Percentiles rank a stretch among this genome's conserved stretches.
phyloP scores from a whole-genome alignment of 1,140 invertebrate genomes.

The Maniola jurtina region DNA sequence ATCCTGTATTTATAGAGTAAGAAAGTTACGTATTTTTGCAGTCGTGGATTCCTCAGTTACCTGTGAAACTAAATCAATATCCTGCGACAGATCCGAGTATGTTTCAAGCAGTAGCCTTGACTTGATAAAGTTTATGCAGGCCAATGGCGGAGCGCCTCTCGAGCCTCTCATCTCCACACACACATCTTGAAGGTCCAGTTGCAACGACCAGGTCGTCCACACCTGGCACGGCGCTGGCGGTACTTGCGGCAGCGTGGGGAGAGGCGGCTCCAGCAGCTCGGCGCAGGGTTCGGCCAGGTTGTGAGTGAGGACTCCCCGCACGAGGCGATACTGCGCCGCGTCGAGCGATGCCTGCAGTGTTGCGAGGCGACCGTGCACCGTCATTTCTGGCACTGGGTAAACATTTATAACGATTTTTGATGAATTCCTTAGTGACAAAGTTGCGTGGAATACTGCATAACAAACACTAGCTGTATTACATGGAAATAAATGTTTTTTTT shows the following conservation, averaged over 20 bases:
- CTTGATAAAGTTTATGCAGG: constrained; percentile 95
- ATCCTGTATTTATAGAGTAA: too few relatives aligned
- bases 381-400: constrained; percentile 88
- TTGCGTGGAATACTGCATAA: too few relatives aligned
- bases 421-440: too few relatives aligned
- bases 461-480: too few relatives aligned
- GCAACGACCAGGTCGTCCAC: constrained; percentile 89
- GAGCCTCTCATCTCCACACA: constrained; percentile 31
- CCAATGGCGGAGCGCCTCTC: constrained; percentile 82
- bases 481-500: background rate
- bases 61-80: constrained; percentile 95
- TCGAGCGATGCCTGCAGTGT: constrained; percentile 92
- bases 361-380: constrained; percentile 90
- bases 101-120: constrained; percentile 91
- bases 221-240: constrained; percentile 40
- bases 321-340: constrained; percentile 91
- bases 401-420: background rate
- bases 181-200: constrained; percentile 80
- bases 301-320: constrained; percentile 92
- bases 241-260: constrained; percentile 41
- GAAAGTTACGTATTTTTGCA: background rate
- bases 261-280: constrained; percentile 77
- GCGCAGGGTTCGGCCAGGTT: constrained; percentile 95
- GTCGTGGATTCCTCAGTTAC: constrained; percentile 32
- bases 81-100: constrained; percentile 92